Evolutionary conservation across 2,888 invertebrate species (phyloP).

Genomic region (Callosobruchus maculatus): DNA sequence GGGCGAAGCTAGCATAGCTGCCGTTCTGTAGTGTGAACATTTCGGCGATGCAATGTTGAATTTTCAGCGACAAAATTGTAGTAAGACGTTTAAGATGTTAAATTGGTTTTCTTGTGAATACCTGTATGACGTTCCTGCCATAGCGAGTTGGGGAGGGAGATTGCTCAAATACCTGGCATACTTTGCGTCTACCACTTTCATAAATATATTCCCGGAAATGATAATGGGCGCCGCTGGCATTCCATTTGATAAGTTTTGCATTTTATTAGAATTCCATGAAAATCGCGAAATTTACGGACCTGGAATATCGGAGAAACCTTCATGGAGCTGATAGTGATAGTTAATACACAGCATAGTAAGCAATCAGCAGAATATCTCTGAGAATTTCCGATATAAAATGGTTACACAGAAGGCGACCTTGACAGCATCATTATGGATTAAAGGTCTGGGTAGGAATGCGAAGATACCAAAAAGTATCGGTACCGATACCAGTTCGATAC

Average conservation of each 20-base stretch:
- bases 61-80: not conserved
- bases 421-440: too few relatives aligned
- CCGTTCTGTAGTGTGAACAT: not conserved
- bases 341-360: too few relatives aligned
- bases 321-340: not conserved
- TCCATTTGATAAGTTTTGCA: not conserved
- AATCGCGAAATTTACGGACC: not conserved
- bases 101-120: not conserved
- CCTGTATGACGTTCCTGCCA: not conserved
- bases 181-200: not conserved
- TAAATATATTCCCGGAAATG: not conserved
- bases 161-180: not conserved
- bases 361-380: too few relatives aligned
- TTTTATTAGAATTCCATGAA: not conserved
- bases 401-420: too few relatives aligned
- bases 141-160: not conserved
- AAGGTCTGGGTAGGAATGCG: too few relatives aligned
- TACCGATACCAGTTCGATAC: too few relatives aligned
- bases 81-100: not conserved
- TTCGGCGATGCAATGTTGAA: not conserved
- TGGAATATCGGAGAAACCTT: not conserved
- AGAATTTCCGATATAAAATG: too few relatives aligned
- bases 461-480: too few relatives aligned
- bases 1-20: too few relatives aligned
- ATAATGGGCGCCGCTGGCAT: not conserved